Percentiles rank a stretch among this genome's conserved stretches.
phyloP scores from a whole-genome alignment of 2,797 vertebrate species.

The Huso huso region DNA sequence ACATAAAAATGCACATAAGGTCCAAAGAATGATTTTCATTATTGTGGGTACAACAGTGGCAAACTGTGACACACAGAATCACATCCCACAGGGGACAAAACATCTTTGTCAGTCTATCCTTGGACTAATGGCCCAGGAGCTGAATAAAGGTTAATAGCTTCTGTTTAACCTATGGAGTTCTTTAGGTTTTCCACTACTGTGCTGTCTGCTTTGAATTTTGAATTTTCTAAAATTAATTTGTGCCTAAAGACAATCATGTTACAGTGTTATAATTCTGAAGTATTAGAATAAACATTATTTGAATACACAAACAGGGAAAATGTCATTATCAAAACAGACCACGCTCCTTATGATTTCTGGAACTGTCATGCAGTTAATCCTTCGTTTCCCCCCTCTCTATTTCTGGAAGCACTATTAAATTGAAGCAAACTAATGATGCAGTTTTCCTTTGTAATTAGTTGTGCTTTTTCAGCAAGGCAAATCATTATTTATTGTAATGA shows the following conservation, averaged over 20 bases:
- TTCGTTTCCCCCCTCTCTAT: neutral
- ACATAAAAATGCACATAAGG: conserved; percentile 30
- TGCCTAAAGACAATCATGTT: neutral
- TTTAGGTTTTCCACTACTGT: neutral
- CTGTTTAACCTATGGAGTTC: conserved; percentile 8
- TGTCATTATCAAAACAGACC: neutral
- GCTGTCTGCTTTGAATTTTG: conserved; percentile 4
- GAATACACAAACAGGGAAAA: neutral
- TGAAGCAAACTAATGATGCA: neutral
- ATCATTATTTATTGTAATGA: too few relatives aligned
- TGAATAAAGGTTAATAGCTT: neutral
- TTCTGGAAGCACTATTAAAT: neutral
- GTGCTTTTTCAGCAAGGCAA: neutral
- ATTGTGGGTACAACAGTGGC: conserved; percentile 19
- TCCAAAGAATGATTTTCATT: conserved; percentile 33
- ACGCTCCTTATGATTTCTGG: neutral
- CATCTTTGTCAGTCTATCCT: conserved; percentile 23
- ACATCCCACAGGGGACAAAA: conserved; percentile 24
- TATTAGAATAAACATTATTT: neutral
- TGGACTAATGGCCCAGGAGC: conserved; percentile 30
- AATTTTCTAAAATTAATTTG: conserved; percentile 3
- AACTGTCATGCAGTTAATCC: neutral
- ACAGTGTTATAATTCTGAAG: neutral
- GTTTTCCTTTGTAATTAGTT: neutral
- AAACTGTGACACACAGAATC: conserved; percentile 14